Evolutionary conservation across 2,113 vertebrate species (phyloP), one percentile per base, ranked within the genome.

Genomic region (Upupa epops): DNA sequence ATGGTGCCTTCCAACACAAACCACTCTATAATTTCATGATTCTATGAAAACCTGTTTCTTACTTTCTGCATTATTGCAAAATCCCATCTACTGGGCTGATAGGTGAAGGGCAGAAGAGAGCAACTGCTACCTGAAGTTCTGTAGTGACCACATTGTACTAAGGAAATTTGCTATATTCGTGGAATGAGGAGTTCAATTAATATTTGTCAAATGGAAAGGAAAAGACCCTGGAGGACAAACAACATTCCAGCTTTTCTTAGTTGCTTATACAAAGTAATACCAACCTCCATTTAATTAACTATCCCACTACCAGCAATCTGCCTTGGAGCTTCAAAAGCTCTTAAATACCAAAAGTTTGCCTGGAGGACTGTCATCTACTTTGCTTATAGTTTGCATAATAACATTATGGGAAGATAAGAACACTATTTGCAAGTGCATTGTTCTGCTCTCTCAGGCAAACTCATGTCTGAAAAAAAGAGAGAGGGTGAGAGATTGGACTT

Each of bases 331-430:
- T 66, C 56, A 51, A 83, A 86, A 74, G 60, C 64, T 76, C 52
- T 32, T 83, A 75, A 11, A 66, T 37, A n/a, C 26, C 63, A 59
- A 85, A 76, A 28, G 51, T 87, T 89, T 89, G 40, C 72, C 69
- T 84, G 63, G 63, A 88, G 70, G 40, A 79, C 54, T 65, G 36
- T 91, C 75, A 79, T 89, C 55, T 59, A 40, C 31, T 70, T 87
- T 87, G 87, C 82, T 82, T 93, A 92, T 63, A 61, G 31, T 79
- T 90, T 92, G 71, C 87, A 89, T 82, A 84, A 92, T 52, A 85
- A 56, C 32, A 60, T 34, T 60, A 18, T 69, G 18, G 9, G 48
- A 37, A 69, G 51, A 94, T 79, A 80, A 93, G 68, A 70, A 80
- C 48, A 31, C 42, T 37, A 29, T 68, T 75, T 87, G 36, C n/a